Conservation (phyloP, 2,113 vertebrate species). For the Psilopogon haemacephalus region DNA sequence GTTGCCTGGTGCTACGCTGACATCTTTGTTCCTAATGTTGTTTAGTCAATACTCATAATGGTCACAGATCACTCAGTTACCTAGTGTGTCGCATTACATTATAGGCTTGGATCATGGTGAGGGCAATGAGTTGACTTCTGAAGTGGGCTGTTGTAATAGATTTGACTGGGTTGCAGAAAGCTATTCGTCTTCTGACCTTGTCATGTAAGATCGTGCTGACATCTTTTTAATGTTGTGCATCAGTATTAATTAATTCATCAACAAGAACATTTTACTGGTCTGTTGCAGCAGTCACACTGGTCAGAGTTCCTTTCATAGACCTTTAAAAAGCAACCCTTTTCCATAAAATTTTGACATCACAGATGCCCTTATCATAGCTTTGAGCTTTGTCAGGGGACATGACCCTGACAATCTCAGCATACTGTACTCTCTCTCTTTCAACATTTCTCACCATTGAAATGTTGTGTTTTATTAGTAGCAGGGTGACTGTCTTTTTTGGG, state of each 20-base stretch:
- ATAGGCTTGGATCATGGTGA: neutral
- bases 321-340: neutral
- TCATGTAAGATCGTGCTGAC: neutral
- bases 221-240: neutral
- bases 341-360: neutral
- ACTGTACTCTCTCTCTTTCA: neutral
- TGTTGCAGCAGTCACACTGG: neutral
- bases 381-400: neutral
- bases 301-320: neutral
- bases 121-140: neutral
- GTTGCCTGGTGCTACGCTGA: neutral
- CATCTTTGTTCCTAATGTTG: rapidly evolving
- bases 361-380: neutral
- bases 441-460: neutral
- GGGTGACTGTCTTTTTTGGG: neutral
- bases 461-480: neutral
- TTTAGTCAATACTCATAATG: rapidly evolving
- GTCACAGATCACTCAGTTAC: neutral
- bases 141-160: neutral
- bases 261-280: neutral
- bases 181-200: neutral
- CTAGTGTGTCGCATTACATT: rapidly evolving
- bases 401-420: neutral
- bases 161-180: neutral
- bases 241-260: neutral